A percentile compares a stretch with the other conserved stretches of the same genome.
These are phyloP conservation scores for Heliocidaris erythrogramma DNA, from an alignment of 35 echinoderm and acorn worm species.

Conservation along the genomic window DNA sequence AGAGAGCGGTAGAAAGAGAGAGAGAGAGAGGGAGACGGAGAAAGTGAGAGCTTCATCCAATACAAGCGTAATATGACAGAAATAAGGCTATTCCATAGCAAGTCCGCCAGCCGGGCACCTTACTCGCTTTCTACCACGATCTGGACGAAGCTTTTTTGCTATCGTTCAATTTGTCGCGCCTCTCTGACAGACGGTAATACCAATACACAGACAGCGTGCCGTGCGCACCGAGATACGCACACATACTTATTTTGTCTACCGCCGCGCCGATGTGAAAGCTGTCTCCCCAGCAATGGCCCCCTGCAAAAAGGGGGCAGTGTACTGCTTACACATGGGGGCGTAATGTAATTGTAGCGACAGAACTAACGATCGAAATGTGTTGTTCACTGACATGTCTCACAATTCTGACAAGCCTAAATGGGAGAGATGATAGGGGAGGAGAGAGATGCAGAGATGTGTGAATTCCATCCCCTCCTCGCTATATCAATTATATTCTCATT, in stretches of 20 bases:
- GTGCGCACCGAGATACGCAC: not conserved
- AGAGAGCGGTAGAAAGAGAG: not conserved
- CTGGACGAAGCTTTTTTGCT: not conserved
- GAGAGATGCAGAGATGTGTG: not conserved
- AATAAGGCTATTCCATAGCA: not conserved
- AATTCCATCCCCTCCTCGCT: not conserved
- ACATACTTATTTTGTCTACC: not conserved
- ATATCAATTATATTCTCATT: not conserved
- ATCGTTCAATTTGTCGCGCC: conserved; percentile 10
- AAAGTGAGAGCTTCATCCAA: not conserved
- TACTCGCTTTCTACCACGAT: not conserved
- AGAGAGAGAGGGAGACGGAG: not conserved
- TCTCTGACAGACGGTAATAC: not conserved
- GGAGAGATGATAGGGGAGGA: not conserved
- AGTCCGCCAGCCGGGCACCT: conserved; percentile 36
- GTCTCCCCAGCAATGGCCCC: not conserved
- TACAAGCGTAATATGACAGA: not conserved
- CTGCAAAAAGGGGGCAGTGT: conserved; percentile 14
- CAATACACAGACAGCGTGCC: not conserved
- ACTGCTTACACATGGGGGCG: conserved; percentile 7
- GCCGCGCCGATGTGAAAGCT: not conserved
- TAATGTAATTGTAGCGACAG: conserved; percentile 26
- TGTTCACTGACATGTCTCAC: conserved; percentile 22
- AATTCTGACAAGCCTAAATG: conserved; percentile 4
- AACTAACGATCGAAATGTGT: conserved; percentile 23